Conservation (phyloP, 2,113 vertebrate genomes). For the Gadus chalcogrammus region DNA sequence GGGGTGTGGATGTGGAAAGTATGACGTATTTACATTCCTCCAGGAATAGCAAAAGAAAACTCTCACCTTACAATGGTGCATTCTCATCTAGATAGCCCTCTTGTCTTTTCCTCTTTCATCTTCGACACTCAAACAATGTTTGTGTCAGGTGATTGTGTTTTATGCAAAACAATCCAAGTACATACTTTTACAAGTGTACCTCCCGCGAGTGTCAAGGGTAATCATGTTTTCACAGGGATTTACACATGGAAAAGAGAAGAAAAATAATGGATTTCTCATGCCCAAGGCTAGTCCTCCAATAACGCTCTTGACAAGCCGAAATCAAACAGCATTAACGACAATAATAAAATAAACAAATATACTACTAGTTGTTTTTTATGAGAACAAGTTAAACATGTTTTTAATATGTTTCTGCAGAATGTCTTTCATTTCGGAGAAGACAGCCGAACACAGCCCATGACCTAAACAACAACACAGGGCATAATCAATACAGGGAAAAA, state of each 20-base stretch:
- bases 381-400: neutral
- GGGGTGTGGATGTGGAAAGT: constrained; percentile 26
- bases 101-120: neutral
- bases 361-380: neutral
- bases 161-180: constrained; percentile 13
- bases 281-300: neutral
- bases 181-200: neutral
- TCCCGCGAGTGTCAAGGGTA: neutral
- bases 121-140: neutral
- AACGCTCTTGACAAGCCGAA: neutral
- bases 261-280: neutral
- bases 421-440: constrained; percentile 25
- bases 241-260: neutral
- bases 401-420: constrained; percentile 1
- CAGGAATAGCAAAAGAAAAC: constrained; percentile 30
- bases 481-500: constrained; percentile 60
- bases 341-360: neutral
- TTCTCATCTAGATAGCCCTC: neutral
- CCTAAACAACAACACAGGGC: constrained; percentile 47
- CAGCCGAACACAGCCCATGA: constrained; percentile 28
- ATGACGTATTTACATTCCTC: constrained; percentile 38
- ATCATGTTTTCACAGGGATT: neutral
- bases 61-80: constrained; percentile 29
- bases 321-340: neutral
- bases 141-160: neutral